phyloP scores from a whole-genome alignment of 1,140 invertebrate genomes.

The Drosophila mauritiana region DNA sequence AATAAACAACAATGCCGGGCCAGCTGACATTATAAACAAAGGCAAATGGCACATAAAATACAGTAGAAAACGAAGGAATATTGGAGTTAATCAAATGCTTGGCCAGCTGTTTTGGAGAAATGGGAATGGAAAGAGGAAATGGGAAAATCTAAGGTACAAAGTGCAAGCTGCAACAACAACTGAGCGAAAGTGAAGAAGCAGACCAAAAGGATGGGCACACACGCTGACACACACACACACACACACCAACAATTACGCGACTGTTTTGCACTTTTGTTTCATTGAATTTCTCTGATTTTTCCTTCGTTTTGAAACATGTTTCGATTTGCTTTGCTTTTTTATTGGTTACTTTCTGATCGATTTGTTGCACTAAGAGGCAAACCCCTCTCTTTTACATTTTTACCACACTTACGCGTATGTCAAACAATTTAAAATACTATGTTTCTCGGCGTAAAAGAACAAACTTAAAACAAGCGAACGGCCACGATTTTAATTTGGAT shows the following conservation, averaged over 20 bases:
- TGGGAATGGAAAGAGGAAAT: constrained; percentile 45
- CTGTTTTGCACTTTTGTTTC: constrained; percentile 18
- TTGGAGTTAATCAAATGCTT: constrained; percentile 53
- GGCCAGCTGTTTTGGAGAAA: constrained; percentile 55
- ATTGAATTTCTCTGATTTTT: constrained; percentile 21
- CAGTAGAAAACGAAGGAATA: constrained; percentile 46
- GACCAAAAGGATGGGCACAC: constrained; percentile 67
- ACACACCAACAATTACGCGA: constrained; percentile 28
- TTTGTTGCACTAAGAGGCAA: constrained; percentile 68
- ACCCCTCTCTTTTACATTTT: constrained; percentile 3
- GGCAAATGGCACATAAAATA: constrained; percentile 5
- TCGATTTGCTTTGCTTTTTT: constrained; percentile 25
- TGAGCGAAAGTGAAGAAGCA: constrained; percentile 57
- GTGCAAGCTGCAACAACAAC: constrained; percentile 61
- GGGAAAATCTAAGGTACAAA: constrained; percentile 73
- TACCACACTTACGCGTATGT: constrained; percentile 27
- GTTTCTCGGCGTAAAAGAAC: neutral
- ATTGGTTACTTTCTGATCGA: constrained; percentile 53
- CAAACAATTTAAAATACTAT: constrained; percentile 4
- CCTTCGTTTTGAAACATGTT: constrained; percentile 7
- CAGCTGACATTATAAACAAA: constrained; percentile 67
- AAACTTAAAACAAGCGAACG: constrained; percentile 28
- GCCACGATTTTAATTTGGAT: constrained; percentile 26
- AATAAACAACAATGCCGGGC: constrained; percentile 34
- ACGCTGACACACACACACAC: constrained; percentile 44